A percentile compares a stretch with the other conserved stretches of the same genome.
Evolutionary conservation across 2,113 vertebrate genomes (phyloP).

Genomic region (Prunella fulvescens): DNA sequence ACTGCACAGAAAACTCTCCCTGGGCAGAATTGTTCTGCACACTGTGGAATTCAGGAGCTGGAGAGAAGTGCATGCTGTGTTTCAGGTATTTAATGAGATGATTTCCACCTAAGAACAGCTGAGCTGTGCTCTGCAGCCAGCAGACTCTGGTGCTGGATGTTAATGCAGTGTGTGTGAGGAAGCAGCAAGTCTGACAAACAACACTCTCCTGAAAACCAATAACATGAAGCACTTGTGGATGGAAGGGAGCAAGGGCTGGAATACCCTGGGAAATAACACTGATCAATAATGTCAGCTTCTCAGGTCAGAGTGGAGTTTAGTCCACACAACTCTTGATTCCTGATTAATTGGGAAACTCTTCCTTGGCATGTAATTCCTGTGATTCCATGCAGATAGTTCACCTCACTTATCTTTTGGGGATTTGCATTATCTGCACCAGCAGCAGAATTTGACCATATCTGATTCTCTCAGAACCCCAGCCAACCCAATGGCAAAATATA

Average conservation of each 20-base stretch:
- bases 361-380: background rate
- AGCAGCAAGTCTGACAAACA: background rate
- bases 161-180: background rate
- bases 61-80: background rate
- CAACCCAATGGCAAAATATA: slow-evolving; percentile 13
- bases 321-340: background rate
- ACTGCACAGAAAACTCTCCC: background rate
- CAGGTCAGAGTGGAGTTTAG: background rate
- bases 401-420: background rate
- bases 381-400: background rate
- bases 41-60: background rate
- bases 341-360: background rate
- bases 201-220: background rate
- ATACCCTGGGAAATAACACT: background rate
- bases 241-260: background rate
- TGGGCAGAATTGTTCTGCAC: background rate
- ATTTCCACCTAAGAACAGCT: background rate
- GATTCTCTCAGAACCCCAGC: background rate
- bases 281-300: background rate
- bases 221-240: background rate
- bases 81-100: background rate
- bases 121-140: background rate
- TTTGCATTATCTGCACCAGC: slow-evolving; percentile 46
- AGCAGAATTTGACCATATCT: slow-evolving; percentile 15
- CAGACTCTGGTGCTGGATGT: rapidly evolving